Base-by-base conservation (phyloP, 2,888 invertebrate species). In the Dermolepida albohirtum region DNA sequence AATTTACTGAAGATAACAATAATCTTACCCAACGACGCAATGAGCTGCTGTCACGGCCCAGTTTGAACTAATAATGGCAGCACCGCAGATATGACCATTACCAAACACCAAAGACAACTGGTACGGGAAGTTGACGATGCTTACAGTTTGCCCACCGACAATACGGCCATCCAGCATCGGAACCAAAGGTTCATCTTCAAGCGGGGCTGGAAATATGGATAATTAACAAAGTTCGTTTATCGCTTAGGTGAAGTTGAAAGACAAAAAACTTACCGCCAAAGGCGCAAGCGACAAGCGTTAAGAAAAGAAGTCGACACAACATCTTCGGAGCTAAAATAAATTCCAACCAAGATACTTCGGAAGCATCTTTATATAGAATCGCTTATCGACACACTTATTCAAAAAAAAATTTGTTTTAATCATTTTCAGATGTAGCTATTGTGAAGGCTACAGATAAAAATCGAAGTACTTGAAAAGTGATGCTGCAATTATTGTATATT, bases 101-200 rank as follows among this genome's bases (percentile, higher is more conserved):
- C 51, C 57, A 49, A 66, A 65, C 11, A 67, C 68, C 27, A 76
- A 50, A n/a, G 77, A 74, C 14, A 77, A 69, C 73, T 78, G 79
- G 69, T 80, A 79, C 6, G 81, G 80, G 68, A 78, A 76, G 12
- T 75, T 67, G 12, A 68, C 59, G 39, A 82, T 80, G 2, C 72
- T 70, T 17, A 79, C 75, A 1, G 65, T 8, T 5, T 67, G 41
- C 8, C 82, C 82, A 1, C 80, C 81, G 10, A 81, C 74, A 34
- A 82, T 81, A 64, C 78, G 75, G 34, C 72, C 73, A 44, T 65
- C 66, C 52, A 68, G 54, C 62, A 63, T 63, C n/a, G 67, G 67
- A 17, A 67, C 67, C 22, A 44, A 39, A n/a, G 59, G 44, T 29
- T 57, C 52, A 11, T 41, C 41, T n/a, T 47, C 22, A 10, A 27